phyloP scores from a whole-genome alignment of 2,113 vertebrate genomes.

The Tragelaphus scriptus region DNA sequence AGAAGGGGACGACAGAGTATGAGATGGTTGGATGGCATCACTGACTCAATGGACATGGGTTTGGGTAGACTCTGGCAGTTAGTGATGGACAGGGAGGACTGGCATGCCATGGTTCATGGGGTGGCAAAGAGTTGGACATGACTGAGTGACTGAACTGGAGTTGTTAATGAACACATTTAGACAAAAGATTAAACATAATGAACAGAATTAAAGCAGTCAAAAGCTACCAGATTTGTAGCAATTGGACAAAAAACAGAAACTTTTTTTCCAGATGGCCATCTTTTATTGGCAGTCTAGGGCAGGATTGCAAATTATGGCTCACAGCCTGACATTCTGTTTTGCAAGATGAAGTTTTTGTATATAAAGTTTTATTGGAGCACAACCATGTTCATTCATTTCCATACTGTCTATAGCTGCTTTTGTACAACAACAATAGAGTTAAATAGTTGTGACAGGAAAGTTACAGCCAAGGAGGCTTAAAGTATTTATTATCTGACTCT shows the following conservation, averaged over 20 bases:
- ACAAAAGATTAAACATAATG: not conserved
- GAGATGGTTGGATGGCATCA: not conserved
- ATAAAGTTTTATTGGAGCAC: not conserved
- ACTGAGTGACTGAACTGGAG: not conserved
- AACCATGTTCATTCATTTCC: not conserved
- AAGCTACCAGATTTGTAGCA: too few species aligned
- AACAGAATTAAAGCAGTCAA: not conserved
- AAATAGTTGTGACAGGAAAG: not conserved
- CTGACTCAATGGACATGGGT: not conserved
- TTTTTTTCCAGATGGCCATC: not conserved
- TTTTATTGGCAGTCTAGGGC: not conserved
- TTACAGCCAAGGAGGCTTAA: not conserved
- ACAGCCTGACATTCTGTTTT: not conserved
- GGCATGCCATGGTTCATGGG: accelerated
- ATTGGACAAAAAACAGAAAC: not conserved
- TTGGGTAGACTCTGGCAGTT: too few species aligned
- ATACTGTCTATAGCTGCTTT: not conserved
- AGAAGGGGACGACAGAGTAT: not conserved
- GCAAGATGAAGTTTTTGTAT: not conserved
- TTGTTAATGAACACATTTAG: not conserved
- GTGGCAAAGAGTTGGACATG: accelerated
- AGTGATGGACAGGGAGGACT: too few species aligned
- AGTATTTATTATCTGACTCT: not conserved
- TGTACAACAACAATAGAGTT: not conserved
- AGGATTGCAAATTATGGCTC: not conserved